These are phyloP conservation scores for Lithobates pipiens DNA, from an alignment of 2,797 vertebrate genomes.

Conservation along the genomic window DNA sequence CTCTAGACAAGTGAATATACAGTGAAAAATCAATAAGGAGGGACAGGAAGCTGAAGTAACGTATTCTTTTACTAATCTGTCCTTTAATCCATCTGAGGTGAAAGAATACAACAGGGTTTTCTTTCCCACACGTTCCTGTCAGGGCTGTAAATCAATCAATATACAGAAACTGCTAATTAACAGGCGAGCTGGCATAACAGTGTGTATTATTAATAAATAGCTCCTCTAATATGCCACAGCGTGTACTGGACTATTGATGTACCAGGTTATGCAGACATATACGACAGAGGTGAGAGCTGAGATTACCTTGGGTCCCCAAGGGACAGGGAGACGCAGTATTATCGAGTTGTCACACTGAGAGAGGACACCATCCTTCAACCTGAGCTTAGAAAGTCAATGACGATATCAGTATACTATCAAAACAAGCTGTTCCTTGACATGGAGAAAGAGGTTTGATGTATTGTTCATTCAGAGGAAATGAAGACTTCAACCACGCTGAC, in stretches of 20 bases:
- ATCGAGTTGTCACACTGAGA: conserved; percentile 44
- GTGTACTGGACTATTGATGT: conserved; percentile 11
- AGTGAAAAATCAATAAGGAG: conserved; percentile 52
- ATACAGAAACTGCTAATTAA: conserved; percentile 52
- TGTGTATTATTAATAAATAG: conserved; percentile 46
- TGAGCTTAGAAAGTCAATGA: conserved; percentile 46
- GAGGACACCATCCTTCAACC: conserved; percentile 50
- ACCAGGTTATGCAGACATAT: conserved; percentile 13
- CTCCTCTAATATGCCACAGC: conserved; percentile 11
- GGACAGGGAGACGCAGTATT: conserved; percentile 33
- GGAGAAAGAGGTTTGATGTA: conserved; percentile 25
- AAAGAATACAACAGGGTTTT: conserved; percentile 33
- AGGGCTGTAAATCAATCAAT: conserved; percentile 51
- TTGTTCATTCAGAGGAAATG: conserved; percentile 33
- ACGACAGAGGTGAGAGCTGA: conserved; percentile 17
- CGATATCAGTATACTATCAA: conserved; percentile 47
- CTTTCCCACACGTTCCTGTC: conserved; percentile 46
- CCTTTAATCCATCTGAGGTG: conserved; percentile 57
- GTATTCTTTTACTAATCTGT: conserved; percentile 58
- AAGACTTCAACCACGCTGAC: conserved; percentile 25
- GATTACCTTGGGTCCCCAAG: conserved; percentile 25
- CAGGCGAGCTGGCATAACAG: conserved; percentile 13
- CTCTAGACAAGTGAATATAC: conserved; percentile 38
- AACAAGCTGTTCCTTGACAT: conserved; percentile 44
- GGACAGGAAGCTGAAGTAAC: conserved; percentile 33